Conservation (phyloP, 2,113 vertebrate genomes). For the Cryptomyrus ogoouensis region DNA sequence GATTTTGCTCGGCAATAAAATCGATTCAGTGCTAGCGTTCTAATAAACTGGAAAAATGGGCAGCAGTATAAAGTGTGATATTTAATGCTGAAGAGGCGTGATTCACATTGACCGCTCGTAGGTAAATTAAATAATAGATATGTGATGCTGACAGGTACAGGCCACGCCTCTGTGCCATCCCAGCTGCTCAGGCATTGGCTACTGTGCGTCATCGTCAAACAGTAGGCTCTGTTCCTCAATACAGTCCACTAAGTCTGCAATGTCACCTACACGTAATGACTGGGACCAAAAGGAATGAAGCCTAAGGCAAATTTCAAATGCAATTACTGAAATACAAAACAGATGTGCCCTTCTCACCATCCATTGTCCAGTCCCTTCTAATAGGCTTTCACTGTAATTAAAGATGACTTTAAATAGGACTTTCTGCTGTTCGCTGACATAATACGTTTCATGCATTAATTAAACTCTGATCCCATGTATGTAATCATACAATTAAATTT, state of each 20-base stretch:
- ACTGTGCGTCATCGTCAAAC: background rate
- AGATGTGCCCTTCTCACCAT: conserved; percentile 9
- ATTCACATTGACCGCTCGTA: conserved; percentile 11
- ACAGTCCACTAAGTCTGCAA: background rate
- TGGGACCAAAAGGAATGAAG: background rate
- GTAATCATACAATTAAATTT: conserved; percentile 48
- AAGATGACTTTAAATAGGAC: conserved; percentile 40
- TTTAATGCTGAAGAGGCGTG: conserved; percentile 15
- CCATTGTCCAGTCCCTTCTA: conserved; percentile 27
- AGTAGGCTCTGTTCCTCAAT: background rate
- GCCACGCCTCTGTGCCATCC: background rate
- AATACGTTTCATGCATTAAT: conserved; percentile 47
- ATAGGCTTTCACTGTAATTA: conserved; percentile 35
- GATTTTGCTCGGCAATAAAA: conserved; percentile 43
- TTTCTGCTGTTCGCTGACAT: conserved; percentile 37
- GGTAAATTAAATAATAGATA: conserved; percentile 35
- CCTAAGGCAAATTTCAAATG: background rate
- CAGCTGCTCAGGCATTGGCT: background rate
- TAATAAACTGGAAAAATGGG: conserved; percentile 40
- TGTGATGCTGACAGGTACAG: background rate
- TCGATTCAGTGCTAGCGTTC: conserved; percentile 33
- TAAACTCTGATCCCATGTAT: conserved; percentile 50
- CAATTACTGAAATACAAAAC: conserved; percentile 9
- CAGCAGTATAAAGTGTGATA: conserved; percentile 33
- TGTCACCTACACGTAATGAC: background rate